Percentiles rank a stretch among this genome's conserved stretches.
Evolutionary conservation across 1,140 invertebrate species (phyloP).

Genomic region (Heliconius nattereri): DNA sequence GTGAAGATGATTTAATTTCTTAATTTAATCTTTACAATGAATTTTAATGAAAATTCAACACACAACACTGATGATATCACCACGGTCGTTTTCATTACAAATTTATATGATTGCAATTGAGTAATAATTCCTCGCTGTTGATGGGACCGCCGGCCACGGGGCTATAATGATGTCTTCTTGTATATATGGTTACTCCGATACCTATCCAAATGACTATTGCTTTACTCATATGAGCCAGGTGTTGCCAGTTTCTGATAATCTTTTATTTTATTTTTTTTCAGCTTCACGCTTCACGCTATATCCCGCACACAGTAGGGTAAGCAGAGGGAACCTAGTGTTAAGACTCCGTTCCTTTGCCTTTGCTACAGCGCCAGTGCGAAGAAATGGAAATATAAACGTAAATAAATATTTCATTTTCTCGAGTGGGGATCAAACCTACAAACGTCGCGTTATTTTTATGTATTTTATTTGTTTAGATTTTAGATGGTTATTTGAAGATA

Average conservation of each 20-base stretch:
- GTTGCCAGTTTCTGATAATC: neutral
- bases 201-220: slow-evolving; percentile 19
- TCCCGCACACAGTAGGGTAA: too few relatives aligned
- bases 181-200: slow-evolving; percentile 61
- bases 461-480: too few relatives aligned
- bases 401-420: too few relatives aligned
- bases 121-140: slow-evolving; percentile 63
- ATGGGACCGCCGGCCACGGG: slow-evolving; percentile 52
- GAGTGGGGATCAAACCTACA: too few relatives aligned
- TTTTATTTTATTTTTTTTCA: neutral
- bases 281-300: too few relatives aligned
- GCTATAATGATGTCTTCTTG: slow-evolving; percentile 63
- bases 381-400: too few relatives aligned
- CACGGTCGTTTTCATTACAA: slow-evolving; percentile 59
- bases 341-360: too few relatives aligned
- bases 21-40: neutral
- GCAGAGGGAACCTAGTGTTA: too few relatives aligned
- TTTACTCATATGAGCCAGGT: slow-evolving; percentile 10
- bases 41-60: slow-evolving; percentile 8
- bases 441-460: too few relatives aligned
- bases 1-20: too few relatives aligned
- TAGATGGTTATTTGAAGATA: too few relatives aligned
- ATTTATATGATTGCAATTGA: slow-evolving; percentile 71
- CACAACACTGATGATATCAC: slow-evolving; percentile 35
- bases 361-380: too few relatives aligned